Evolutionary conservation across 2,797 vertebrate genomes (phyloP).

Genomic region (Pangasius djambal): DNA sequence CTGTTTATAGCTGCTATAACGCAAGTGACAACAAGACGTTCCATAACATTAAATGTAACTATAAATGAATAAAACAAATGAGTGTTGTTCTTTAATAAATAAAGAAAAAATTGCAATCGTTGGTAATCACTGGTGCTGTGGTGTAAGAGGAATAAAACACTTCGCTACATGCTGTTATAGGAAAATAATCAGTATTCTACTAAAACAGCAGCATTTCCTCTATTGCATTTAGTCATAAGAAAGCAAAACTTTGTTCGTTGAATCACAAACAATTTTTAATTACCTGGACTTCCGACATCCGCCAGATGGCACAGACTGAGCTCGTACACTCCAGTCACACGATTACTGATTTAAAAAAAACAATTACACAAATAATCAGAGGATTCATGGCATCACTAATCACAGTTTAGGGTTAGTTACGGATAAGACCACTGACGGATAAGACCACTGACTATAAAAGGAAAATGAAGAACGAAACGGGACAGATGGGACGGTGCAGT

Average conservation of each 20-base stretch:
- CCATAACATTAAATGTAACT: background rate
- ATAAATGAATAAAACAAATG: background rate
- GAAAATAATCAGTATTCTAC: background rate
- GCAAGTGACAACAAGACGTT: background rate
- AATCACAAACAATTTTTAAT: constrained; percentile 14
- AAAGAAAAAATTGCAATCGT: background rate
- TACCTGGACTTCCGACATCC: constrained; percentile 94
- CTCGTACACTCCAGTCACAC: constrained; percentile 95
- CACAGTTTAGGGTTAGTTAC: background rate
- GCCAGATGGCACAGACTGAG: constrained; percentile 92
- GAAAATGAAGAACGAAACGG: background rate
- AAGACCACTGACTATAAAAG: too few species aligned
- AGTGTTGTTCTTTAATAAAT: background rate
- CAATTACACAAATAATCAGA: constrained; percentile 10
- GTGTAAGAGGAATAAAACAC: background rate
- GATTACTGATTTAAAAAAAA: constrained; percentile 78
- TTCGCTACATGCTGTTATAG: background rate
- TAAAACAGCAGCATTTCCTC: background rate
- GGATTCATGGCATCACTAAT: too few species aligned
- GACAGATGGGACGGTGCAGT: background rate
- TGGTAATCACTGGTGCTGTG: background rate
- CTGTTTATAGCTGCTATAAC: too few species aligned
- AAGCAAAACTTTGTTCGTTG: background rate
- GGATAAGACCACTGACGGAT: background rate
- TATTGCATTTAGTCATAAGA: background rate